Base-by-base conservation (phyloP, 2,113 vertebrate species). In the human region DNA sequence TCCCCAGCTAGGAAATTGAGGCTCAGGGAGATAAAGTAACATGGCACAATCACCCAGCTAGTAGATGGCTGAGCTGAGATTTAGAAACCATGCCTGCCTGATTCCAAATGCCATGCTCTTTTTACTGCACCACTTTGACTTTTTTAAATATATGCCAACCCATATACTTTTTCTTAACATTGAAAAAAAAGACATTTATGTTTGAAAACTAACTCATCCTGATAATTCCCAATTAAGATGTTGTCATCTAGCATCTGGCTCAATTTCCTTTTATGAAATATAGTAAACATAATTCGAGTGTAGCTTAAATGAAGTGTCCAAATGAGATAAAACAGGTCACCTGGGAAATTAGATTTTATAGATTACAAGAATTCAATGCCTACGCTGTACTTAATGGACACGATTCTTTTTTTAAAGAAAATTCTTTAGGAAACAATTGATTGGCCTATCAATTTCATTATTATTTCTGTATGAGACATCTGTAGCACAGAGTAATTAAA, bases 231-330 rank as follows among this genome's bases (percentile, higher is more conserved):
- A 96, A 95, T 98, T 97, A 98, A 97, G 79, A 93, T 91, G 48
- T 95, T 98, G 80, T 88, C 90, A 95, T 90, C 80, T 48, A 66
- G 87, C 95, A 96, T 87, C 76, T 96, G 90, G 45, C 72, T 96
- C 64, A 45, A 78, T 93, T 96, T 92, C 45, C 76, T 97, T 92
- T 97, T 91, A 94, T 97, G 96, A 97, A 97, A 98, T 94, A 97
- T 38, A 85, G 59, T 97, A 94, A 96, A 97, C 81, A 94, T 97
- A 96, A 98, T 97, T 95, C 92, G 76, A 97, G 66, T 45, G 9
- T 96, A 88, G 76, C 72, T 97, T 94, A 94, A 97, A 92, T 90
- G 93, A 98, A 97, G 86, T 97, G 70, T 97, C 96, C 90, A 97
- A 93, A 94, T 94, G 89, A 90, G 64, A 97, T 96, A 94, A 96